Conservation (phyloP, 2,113 vertebrate genomes). For the Mormyrus iriodes region DNA sequence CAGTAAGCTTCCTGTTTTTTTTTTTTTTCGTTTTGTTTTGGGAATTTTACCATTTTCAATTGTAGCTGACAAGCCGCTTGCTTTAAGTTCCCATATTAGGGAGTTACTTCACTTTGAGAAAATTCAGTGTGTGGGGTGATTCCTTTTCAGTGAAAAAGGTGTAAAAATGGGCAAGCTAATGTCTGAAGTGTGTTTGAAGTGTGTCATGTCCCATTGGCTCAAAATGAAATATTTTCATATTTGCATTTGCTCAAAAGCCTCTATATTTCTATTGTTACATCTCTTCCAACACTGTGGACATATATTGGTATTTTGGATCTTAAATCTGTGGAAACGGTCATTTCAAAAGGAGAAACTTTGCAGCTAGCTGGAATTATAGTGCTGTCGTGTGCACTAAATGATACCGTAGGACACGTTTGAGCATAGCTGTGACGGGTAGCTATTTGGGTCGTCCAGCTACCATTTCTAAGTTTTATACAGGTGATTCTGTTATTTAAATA, state of each 20-base stretch:
- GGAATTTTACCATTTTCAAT: neutral
- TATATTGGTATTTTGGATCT: conserved; percentile 37
- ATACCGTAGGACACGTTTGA: neutral
- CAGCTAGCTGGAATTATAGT: neutral
- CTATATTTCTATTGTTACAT: neutral
- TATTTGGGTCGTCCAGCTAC: conserved; percentile 14
- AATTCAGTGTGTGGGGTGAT: neutral
- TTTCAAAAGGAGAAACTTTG: conserved; percentile 7
- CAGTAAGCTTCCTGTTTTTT: conserved; percentile 11
- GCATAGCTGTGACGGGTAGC: neutral
- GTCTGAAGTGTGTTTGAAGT: neutral
- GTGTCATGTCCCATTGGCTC: neutral
- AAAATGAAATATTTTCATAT: conserved; percentile 6
- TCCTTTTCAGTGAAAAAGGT: neutral
- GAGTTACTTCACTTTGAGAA: conserved; percentile 8
- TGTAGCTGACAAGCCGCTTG: neutral
- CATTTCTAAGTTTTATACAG: conserved; percentile 21
- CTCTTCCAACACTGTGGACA: conserved; percentile 22
- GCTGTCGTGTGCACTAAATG: conserved; percentile 4
- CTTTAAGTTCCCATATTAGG: conserved; percentile 32
- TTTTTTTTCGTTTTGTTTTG: neutral
- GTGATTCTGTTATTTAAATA: conserved; percentile 31
- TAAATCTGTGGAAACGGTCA: conserved; percentile 34
- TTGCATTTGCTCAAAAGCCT: conserved; percentile 1
- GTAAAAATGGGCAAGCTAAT: neutral